These are phyloP conservation scores for Chaetogeoica ovagalla DNA, from an alignment of 2,888 invertebrate species.

Conservation along the genomic window DNA sequence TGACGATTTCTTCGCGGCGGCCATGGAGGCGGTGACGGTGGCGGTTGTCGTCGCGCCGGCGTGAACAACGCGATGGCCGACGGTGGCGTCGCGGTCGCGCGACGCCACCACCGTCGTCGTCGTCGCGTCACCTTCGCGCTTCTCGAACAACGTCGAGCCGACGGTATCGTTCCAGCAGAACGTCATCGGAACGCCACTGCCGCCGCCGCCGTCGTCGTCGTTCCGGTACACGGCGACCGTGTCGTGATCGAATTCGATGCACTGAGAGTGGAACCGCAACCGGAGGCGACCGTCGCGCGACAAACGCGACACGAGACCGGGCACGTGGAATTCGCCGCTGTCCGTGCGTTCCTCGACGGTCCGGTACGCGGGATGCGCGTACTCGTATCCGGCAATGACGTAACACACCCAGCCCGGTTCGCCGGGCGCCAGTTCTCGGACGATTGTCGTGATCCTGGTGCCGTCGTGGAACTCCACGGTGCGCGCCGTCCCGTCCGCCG, in stretches of 20 bases:
- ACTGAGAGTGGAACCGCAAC: neutral
- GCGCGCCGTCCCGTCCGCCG: neutral
- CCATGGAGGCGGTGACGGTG: neutral
- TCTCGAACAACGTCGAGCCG: neutral
- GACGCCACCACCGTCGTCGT: too few relatives aligned
- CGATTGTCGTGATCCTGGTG: neutral
- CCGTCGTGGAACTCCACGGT: slow-evolving; percentile 13
- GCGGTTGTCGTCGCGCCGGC: neutral
- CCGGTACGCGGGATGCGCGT: slow-evolving; percentile 1
- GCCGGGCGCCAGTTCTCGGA: neutral
- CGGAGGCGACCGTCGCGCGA: neutral
- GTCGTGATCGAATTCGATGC: neutral
- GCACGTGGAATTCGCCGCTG: neutral
- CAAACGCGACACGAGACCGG: neutral
- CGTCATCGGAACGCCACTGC: neutral
- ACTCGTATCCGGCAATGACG: neutral
- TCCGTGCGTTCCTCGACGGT: neutral
- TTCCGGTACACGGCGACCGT: neutral
- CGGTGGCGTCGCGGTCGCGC: neutral
- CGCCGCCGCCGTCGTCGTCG: neutral
- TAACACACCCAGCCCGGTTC: neutral
- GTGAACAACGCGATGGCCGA: too few relatives aligned
- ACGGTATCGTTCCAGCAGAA: neutral
- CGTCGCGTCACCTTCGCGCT: neutral
- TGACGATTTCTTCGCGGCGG: neutral